phyloP scores from a whole-genome alignment of 2,113 vertebrate genomes.

The Pungitius pungitius region DNA sequence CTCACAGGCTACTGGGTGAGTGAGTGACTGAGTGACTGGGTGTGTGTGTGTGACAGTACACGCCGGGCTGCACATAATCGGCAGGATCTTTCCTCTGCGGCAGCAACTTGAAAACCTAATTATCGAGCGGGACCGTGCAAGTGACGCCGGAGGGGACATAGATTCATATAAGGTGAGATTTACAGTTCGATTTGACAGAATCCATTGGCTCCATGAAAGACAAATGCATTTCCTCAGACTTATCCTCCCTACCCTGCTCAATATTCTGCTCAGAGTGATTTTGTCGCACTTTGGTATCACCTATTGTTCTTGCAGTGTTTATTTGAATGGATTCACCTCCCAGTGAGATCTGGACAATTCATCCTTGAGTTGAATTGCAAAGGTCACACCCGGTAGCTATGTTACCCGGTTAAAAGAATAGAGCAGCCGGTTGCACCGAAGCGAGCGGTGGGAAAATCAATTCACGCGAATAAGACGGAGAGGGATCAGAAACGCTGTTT shows the following conservation, averaged over 20 bases:
- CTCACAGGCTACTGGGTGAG: conserved; percentile 45
- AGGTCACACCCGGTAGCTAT: conserved; percentile 4
- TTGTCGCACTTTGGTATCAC: conserved; percentile 36
- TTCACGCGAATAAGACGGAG: conserved; percentile 15
- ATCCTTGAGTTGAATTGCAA: conserved; percentile 11
- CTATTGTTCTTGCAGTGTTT: background rate
- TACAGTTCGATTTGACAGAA: background rate
- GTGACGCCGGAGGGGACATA: conserved; percentile 1
- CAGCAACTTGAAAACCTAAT: conserved; percentile 35
- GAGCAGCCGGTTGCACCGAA: conserved; percentile 30
- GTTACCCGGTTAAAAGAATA: conserved; percentile 21
- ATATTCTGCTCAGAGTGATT: conserved; percentile 21
- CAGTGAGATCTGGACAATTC: conserved; percentile 11
- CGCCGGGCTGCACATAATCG: conserved; percentile 42
- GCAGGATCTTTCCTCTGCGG: conserved; percentile 4
- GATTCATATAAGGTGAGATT: conserved; percentile 52
- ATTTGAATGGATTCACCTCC: background rate
- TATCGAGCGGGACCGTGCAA: conserved; percentile 17
- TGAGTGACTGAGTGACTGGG: conserved; percentile 45
- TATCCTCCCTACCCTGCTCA: background rate
- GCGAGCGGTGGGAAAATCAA: background rate
- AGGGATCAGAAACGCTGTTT: conserved; percentile 14
- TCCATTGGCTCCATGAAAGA: background rate
- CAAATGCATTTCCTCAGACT: background rate
- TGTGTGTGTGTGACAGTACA: conserved; percentile 58